phyloP scores from a whole-genome alignment of 2,797 vertebrate genomes.

The Tiaroga cobitis region DNA sequence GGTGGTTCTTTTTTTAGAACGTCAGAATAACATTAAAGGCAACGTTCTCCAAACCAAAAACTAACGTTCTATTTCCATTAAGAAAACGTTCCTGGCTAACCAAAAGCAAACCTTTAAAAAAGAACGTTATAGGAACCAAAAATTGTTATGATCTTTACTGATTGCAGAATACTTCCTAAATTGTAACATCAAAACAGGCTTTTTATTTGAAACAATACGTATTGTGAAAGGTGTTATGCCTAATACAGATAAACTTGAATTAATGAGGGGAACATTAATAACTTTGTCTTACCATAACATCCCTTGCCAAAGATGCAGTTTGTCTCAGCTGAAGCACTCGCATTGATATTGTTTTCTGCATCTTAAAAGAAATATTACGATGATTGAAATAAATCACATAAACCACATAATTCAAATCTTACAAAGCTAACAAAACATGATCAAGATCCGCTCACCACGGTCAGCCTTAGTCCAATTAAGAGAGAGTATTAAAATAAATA shows the following conservation, averaged over 20 bases:
- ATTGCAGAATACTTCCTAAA: no score
- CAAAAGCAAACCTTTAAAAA: no score
- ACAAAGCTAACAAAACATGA: neutral
- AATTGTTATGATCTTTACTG: no score
- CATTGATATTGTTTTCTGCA: neutral
- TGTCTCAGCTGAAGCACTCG: neutral
- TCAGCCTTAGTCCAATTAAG: neutral
- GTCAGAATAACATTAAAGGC: no score
- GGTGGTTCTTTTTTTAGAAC: no score
- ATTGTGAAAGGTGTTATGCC: neutral
- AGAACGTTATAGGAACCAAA: no score
- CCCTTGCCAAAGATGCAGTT: constrained; percentile 24
- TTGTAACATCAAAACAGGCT: neutral
- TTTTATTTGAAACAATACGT: neutral
- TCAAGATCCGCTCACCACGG: constrained; percentile 18
- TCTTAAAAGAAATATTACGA: neutral
- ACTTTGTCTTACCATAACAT: neutral
- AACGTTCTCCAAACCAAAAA: no score
- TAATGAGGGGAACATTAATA: neutral
- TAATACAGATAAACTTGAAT: neutral
- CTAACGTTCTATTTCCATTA: no score
- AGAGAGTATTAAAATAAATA: constrained; percentile 34
- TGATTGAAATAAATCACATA: neutral
- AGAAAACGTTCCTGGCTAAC: no score
- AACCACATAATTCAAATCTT: neutral